A percentile compares a stretch with the other conserved stretches of the same genome.
These are phyloP conservation scores for Nasonovia ribisnigri DNA, from an alignment of 2,888 invertebrate genomes.

Conservation along the genomic window DNA sequence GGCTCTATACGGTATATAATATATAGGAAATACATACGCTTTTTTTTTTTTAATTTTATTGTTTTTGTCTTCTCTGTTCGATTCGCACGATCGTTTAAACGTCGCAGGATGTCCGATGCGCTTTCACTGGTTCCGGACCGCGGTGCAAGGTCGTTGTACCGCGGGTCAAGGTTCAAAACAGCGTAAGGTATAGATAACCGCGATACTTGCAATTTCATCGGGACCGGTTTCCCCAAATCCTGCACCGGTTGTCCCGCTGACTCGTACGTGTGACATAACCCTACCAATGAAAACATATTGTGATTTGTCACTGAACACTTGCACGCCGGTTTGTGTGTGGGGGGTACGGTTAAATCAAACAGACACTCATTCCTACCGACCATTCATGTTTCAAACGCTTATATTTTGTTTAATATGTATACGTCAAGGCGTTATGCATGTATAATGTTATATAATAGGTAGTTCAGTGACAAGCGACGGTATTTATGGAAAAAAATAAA, in stretches of 20 bases:
- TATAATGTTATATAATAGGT: background rate
- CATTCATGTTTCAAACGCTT: background rate
- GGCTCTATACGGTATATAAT: background rate
- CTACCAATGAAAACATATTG: background rate
- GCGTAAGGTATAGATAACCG: background rate
- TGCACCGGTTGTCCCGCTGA: background rate
- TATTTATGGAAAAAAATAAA: background rate
- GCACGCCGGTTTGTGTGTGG: background rate
- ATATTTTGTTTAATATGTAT: background rate
- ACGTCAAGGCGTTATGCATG: background rate
- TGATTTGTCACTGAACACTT: background rate
- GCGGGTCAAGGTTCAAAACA: slow-evolving; percentile 57
- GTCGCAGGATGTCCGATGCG: slow-evolving; percentile 35
- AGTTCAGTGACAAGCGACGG: background rate
- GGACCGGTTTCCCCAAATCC: slow-evolving; percentile 50
- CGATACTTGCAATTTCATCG: slow-evolving; percentile 53
- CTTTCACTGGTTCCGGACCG: slow-evolving; percentile 56
- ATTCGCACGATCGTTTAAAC: background rate
- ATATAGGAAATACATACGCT: background rate
- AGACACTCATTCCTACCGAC: background rate
- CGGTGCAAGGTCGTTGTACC: slow-evolving; percentile 49
- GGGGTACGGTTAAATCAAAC: background rate
- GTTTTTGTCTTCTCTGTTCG: background rate
- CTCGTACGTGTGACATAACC: slow-evolving; percentile 14
- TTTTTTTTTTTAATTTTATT: background rate